Evolutionary conservation across 2,113 vertebrate genomes (phyloP), one percentile per base, ranked within the genome.

Genomic region (pig (Sus scrofa)): DNA sequence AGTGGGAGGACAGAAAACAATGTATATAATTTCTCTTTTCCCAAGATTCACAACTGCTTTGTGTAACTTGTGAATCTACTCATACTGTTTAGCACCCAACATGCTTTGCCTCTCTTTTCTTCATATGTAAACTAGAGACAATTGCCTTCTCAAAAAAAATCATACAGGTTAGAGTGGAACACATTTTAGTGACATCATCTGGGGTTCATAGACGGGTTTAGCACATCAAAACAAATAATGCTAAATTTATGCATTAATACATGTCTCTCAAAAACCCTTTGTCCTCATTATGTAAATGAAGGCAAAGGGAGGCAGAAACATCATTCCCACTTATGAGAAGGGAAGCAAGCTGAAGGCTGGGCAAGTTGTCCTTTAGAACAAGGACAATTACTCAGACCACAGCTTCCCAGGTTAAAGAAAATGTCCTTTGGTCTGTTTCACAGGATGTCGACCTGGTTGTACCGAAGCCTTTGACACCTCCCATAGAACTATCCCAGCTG

Each of bases 351-450:
- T 13, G n/a, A 37, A 54, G 26, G 18, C 50, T 10, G 2, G 39
- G 60, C 60, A 84, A n/a, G 16, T 54, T 30, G 39, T 56, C 22
- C 13, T 7, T 58, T 60, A 81, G 60, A 58, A 62, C 62, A 30
- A 50, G 52, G 56, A 89, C 68, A 12, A 37, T 68, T 34, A 34
- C 20, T 67, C 67, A 93, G 87, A n/a, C 27, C 67, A 50, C 32
- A 7, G 70, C 39, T 60, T 81, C 39, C 0, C 54, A 37, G 86
- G 50, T 27, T 63, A 54, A 74, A 86, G 84, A 44, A 79, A 91
- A 79, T 7, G 20, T 65, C 83, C 91, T 95, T 94, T 73, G 34
- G 91, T 91, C 73, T 91, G 87, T 88, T 56, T 96, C 86, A 83
- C 84, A 96, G 88, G 95, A 94, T 90, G 84, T 19, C 89, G 95